Conservation (phyloP, 2,113 vertebrate genomes). For the Tetraodon nigroviridis region DNA sequence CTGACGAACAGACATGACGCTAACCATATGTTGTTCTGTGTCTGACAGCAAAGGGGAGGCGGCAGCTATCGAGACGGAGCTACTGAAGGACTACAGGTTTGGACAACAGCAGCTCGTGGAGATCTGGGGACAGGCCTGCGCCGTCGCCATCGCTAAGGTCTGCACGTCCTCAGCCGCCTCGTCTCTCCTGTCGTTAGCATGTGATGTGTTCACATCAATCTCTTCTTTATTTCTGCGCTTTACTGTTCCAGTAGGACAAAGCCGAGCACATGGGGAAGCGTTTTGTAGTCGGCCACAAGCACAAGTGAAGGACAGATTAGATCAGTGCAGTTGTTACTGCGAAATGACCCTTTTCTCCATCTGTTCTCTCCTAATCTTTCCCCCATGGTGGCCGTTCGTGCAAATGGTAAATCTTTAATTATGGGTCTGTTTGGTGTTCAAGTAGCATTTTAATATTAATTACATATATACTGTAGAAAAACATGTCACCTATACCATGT, state of each 20-base stretch:
- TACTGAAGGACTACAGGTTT: slow-evolving; percentile 87
- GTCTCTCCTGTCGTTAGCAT: background rate
- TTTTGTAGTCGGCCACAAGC: background rate
- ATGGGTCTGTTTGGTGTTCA: too few species aligned
- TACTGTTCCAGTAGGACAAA: background rate
- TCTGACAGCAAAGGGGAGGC: slow-evolving; percentile 81
- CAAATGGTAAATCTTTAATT: too few species aligned
- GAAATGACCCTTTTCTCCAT: too few species aligned
- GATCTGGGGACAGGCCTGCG: slow-evolving; percentile 88
- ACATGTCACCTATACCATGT: too few species aligned
- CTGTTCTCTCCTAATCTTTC: too few species aligned
- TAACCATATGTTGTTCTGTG: slow-evolving; percentile 7
- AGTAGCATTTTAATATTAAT: too few species aligned
- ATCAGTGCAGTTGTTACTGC: background rate
- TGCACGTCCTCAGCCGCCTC: background rate
- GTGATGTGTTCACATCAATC: background rate
- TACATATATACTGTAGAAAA: too few species aligned
- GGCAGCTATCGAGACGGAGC: slow-evolving; percentile 81
- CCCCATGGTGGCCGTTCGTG: too few species aligned
- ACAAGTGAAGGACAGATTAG: background rate
- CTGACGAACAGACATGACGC: background rate
- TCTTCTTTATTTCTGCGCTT: rapidly evolving
- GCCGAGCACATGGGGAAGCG: background rate
- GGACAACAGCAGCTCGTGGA: slow-evolving; percentile 90
- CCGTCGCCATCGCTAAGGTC: slow-evolving; percentile 89